These are phyloP conservation scores for Acanthis flammea DNA, from an alignment of 2,797 vertebrate genomes.

Conservation along the genomic window DNA sequence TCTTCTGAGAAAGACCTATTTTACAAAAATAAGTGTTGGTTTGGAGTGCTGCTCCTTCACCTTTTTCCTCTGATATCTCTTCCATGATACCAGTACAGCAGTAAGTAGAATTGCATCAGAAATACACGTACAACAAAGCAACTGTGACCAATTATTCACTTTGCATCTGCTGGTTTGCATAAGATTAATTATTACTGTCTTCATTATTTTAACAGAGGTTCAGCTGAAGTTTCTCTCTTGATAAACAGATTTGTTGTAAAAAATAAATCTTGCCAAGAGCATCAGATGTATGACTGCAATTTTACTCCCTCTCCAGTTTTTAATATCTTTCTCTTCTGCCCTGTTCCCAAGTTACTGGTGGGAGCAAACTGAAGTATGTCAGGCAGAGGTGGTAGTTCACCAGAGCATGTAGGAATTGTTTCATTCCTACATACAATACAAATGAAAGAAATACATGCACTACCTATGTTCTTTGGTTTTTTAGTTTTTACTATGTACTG, in stretches of 20 bases:
- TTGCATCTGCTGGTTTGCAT: neutral
- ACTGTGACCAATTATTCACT: neutral
- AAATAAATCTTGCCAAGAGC: neutral
- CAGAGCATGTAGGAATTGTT: neutral
- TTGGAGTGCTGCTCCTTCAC: neutral
- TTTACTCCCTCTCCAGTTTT: neutral
- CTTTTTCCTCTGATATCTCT: neutral
- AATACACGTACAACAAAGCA: neutral
- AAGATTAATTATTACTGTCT: neutral
- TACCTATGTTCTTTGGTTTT: neutral
- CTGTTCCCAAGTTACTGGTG: neutral
- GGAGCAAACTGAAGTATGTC: neutral
- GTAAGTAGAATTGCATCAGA: neutral
- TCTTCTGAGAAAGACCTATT: neutral
- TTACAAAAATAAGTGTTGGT: neutral
- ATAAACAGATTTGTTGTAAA: neutral
- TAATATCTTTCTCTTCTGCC: neutral
- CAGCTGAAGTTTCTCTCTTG: neutral
- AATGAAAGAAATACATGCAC: neutral
- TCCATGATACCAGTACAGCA: neutral
- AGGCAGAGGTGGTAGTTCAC: neutral
- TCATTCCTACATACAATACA: neutral
- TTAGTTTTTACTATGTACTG: neutral
- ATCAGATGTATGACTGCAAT: neutral
- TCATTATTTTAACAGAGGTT: constrained; percentile 4